Percentiles rank a stretch among this genome's conserved stretches.
Conservation (phyloP, 2,888 invertebrate species). For the Hybos culiciformis region DNA sequence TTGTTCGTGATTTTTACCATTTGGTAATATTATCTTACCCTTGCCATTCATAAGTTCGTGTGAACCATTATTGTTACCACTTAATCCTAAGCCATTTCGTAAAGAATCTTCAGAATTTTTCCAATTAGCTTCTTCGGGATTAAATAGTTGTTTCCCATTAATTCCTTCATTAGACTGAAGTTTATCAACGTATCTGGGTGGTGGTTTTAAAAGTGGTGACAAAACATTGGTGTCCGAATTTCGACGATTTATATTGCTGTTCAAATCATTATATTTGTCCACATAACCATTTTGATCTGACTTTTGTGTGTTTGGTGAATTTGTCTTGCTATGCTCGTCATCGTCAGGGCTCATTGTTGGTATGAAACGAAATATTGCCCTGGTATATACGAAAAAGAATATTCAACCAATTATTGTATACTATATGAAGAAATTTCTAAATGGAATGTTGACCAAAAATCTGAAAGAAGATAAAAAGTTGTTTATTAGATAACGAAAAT, state of each 20-base stretch:
- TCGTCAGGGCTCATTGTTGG: constrained; percentile 15
- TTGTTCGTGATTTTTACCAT: constrained; percentile 16
- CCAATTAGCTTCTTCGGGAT: no score
- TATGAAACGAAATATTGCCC: no score
- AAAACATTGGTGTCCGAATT: background rate
- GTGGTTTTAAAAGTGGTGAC: constrained; percentile 1
- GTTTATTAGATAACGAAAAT: no score
- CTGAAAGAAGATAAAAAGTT: no score
- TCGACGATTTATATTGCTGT: constrained; percentile 2
- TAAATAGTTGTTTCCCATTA: background rate
- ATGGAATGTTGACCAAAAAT: background rate
- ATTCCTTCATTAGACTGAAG: background rate
- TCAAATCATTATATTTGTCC: background rate
- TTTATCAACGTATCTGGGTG: no score
- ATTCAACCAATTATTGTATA: no score
- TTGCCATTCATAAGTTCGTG: background rate
- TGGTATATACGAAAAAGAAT: no score
- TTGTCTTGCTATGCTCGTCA: constrained; percentile 7
- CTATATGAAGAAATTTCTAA: no score
- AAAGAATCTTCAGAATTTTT: background rate
- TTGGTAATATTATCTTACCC: background rate
- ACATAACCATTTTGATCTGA: background rate
- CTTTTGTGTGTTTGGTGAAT: background rate
- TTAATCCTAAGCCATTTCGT: constrained; percentile 5
- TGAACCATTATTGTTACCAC: no score